Percentiles rank a stretch among this genome's conserved stretches.
Conservation (phyloP, 2,113 vertebrate genomes). For the Sminthopsis crassicaudata region DNA sequence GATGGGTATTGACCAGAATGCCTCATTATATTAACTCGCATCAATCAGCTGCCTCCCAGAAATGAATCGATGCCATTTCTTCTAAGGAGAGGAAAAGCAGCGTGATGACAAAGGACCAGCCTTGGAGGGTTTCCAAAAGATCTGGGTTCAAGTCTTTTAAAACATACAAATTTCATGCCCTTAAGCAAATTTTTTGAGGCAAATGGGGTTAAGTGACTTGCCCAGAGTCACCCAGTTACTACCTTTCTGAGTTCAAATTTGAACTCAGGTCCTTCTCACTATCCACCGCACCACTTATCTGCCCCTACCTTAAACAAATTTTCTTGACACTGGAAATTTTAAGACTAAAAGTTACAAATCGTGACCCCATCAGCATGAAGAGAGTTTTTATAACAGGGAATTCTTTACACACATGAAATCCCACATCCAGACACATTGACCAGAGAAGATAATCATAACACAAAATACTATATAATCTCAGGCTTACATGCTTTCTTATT, state of each 20-base stretch:
- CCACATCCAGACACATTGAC: background rate
- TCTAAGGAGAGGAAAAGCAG: background rate
- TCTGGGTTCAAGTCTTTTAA: background rate
- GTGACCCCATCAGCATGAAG: background rate
- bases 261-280: background rate
- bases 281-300: background rate
- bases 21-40: conserved; percentile 15
- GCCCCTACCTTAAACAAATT: background rate
- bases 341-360: background rate
- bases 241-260: background rate
- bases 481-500: background rate
- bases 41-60: conserved; percentile 49
- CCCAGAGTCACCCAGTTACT: background rate
- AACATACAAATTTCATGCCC: background rate
- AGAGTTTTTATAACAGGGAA: background rate
- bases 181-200: background rate
- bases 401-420: background rate
- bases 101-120: background rate
- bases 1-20: conserved; percentile 19
- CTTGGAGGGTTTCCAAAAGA: background rate
- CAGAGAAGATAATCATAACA: background rate
- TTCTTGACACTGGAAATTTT: background rate
- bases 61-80: conserved; percentile 42
- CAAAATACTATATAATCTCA: background rate
- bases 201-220: background rate